These are phyloP conservation scores for Patella depressa DNA, from an alignment of 2,888 invertebrate genomes.

Conservation along the genomic window DNA sequence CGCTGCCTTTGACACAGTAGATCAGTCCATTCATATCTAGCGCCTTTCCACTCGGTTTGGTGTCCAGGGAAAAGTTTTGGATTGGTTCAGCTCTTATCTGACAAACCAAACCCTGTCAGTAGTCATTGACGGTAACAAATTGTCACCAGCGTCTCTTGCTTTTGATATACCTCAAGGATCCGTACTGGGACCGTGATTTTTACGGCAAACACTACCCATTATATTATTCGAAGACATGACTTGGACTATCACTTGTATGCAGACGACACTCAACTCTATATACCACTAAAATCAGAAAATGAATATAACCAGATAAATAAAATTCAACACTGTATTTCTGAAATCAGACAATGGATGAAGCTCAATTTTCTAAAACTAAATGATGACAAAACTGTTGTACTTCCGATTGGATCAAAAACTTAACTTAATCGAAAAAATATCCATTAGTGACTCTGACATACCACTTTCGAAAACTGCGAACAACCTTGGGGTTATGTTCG, in stretches of 20 bases:
- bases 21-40: background rate
- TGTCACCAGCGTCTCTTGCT: no score
- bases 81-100: background rate
- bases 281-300: no score
- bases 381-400: constrained; percentile 2
- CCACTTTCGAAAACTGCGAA: background rate
- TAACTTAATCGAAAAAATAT: background rate
- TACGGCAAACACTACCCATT: no score
- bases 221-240: no score
- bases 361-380: constrained; percentile 10
- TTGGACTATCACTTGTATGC: no score
- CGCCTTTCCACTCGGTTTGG: background rate
- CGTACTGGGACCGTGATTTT: no score
- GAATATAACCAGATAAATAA: no score
- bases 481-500: background rate
- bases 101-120: no score
- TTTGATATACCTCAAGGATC: no score
- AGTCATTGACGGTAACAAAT: no score
- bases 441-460: background rate
- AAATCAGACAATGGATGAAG: constrained; percentile 11
- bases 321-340: background rate
- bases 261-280: no score
- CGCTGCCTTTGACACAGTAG: background rate
- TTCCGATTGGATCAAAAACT: background rate
- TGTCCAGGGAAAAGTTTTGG: background rate